Base-by-base conservation (phyloP, 2,113 vertebrate genomes). In the Oncorhynchus clarkii region DNA sequence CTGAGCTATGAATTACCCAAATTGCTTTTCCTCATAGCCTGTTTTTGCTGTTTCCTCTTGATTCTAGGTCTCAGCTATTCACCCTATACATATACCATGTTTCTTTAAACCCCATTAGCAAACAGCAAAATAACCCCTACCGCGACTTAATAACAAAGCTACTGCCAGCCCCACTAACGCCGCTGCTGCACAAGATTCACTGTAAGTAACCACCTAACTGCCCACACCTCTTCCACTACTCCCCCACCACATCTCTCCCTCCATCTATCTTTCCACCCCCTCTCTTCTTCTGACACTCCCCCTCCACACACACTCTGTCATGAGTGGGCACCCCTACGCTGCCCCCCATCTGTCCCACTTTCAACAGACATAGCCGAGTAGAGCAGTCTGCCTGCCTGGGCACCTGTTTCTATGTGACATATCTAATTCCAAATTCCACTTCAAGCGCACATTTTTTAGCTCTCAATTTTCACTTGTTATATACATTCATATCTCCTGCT, bases 181-280 rank as follows among this genome's bases (percentile, higher is more conserved):
- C 2, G 67, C 83, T 95, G 31, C 11, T 94, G 1, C 65, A 92
- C 83, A 49, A 73, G 22, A 94, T 96, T 67, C 93, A 93, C 1
- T 0, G 95, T 96, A 80, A 96, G 95, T 95, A 82, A 29, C 16
- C 6, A 16, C 1, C 26, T 48, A 6, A 29, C 18, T 5, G 4
- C 68, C 7, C 20, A 2, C 39, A 45, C 39, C 39, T 39, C 34
- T 9, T 8, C 34, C 34, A 39, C 34, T 7, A 39, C 39, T 34
- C 1, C 34, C 7, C 34, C 34, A 39, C 34, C 34, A 39, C 8
- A 45, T 5, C 39, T 45, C 18, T 16, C 3, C 14, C 27, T 14
- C 11, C 45, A 62, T 45, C 71, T 24, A 8, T 9, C 71, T 24
- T 7, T 6, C 12, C 62, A 9, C 60, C 4, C n/a, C 14, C 3